A percentile compares a stretch with the other conserved stretches of the same genome.
Evolutionary conservation across 1,140 invertebrate genomes (phyloP).

Genomic region (Heliconius melpomene): DNA sequence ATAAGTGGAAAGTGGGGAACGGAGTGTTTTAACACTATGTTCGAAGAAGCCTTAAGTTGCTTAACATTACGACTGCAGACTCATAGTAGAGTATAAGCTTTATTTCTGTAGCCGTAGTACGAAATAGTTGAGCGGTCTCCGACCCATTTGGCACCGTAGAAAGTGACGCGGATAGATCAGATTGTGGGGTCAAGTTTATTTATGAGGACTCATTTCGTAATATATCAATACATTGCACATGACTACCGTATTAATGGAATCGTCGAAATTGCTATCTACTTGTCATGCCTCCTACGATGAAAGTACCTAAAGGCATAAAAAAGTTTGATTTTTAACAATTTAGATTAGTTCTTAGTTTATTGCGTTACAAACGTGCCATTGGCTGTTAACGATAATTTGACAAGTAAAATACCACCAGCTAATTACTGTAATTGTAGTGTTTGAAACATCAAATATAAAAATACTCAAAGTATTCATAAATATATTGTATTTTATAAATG

Average conservation of each 20-base stretch:
- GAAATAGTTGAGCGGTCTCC: slow-evolving; percentile 40
- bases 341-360: too few species aligned
- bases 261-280: background rate
- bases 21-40: background rate
- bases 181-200: slow-evolving; percentile 36
- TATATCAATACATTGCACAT: background rate
- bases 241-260: slow-evolving; percentile 18
- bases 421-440: too few species aligned
- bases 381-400: too few species aligned
- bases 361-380: too few species aligned
- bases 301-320: background rate
- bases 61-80: too few species aligned
- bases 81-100: background rate
- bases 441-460: too few species aligned
- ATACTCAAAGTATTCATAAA: too few species aligned
- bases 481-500: too few species aligned
- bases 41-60: too few species aligned
- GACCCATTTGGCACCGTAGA: slow-evolving; percentile 44
- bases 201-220: slow-evolving; percentile 23
- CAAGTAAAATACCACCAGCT: too few species aligned
- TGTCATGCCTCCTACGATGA: background rate
- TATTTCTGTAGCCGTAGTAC: slow-evolving; percentile 31
- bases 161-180: slow-evolving; percentile 32
- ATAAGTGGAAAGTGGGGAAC: background rate
- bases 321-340: too few species aligned